Base-by-base conservation (phyloP, 2,113 vertebrate genomes). In the Rhea pennata region DNA sequence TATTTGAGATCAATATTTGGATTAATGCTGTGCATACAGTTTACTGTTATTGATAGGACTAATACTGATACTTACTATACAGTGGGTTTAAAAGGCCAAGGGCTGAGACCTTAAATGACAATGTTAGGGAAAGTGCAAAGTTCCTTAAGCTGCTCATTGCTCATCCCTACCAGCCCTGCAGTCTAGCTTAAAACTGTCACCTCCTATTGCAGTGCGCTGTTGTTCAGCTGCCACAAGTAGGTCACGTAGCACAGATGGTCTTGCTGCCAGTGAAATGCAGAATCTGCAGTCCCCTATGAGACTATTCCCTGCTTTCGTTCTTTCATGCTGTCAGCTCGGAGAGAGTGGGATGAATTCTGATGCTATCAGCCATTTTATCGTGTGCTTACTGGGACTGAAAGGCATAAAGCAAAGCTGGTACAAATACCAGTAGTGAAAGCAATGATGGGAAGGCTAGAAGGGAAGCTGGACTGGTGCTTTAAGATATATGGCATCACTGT, bases 221-320 rank as follows among this genome's bases (percentile, higher is more conserved):
- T 76, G 58, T 50, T 76, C n/a, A 29, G 39, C 81, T 87, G 71
- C 50, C 83, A 29, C 88, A 88, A 91, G 69, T 69, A 88, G 92
- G 86, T 87, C 83, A 92, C 1, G 1, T 31, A 72, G 95, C 79
- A 40, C 71, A 90, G 76, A 42, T 29, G 67, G 42, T 59, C 82
- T 46, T 3, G 2, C 67, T 88, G 75, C 85, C 87, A 65, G 92
- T 33, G 40, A 10, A 1, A 1, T 11, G 84, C 2, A 2, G 59
- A 42, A 61, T 3, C 85, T 54, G 72, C 75, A 58, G 51, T 54
- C 24, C 73, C 69, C 61, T 46, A 5, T 14, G 59, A 88, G 92
- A 24, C 17, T 74, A 0, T 3, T 87, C 64, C 44, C 54, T 44
- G 16, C 8, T 0, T 65, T 48, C 56, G 79, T 16, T 48, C 62